Percentiles rank a stretch among this genome's conserved stretches.
Evolutionary conservation across 2,113 vertebrate species (phyloP).

Genomic region (Nothobranchius kuhntae): DNA sequence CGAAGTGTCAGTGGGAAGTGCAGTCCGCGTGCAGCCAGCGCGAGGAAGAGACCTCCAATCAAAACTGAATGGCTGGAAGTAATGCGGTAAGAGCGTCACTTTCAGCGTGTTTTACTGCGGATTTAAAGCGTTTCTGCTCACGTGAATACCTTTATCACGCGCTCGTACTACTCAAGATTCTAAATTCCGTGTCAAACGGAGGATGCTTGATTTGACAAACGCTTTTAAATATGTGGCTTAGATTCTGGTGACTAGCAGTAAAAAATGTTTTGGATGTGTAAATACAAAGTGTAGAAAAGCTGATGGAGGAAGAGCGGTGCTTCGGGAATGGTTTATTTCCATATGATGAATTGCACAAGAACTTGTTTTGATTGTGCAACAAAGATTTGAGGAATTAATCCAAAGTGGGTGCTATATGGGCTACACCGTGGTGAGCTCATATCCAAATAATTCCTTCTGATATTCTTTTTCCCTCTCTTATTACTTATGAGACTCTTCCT

Average conservation of each 20-base stretch:
- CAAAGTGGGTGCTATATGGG: slow-evolving; percentile 8
- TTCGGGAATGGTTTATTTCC: slow-evolving; percentile 22
- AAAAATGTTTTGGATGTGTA: too few relatives aligned
- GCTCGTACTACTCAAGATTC: too few relatives aligned
- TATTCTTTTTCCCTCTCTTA: slow-evolving; percentile 30
- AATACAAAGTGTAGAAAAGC: too few relatives aligned
- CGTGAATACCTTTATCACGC: background rate
- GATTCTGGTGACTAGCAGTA: too few relatives aligned
- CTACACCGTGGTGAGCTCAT: slow-evolving; percentile 39
- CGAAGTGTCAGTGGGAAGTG: slow-evolving; percentile 41
- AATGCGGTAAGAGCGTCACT: slow-evolving; percentile 38
- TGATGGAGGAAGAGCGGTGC: background rate
- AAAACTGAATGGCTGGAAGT: slow-evolving; percentile 19
- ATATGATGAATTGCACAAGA: slow-evolving; percentile 49
- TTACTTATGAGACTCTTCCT: slow-evolving; percentile 63
- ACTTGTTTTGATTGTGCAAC: slow-evolving; percentile 61
- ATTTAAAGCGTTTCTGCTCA: background rate
- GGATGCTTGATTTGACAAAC: background rate
- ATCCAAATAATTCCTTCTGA: slow-evolving; percentile 43
- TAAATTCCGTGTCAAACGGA: too few relatives aligned
- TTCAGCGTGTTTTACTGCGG: background rate
- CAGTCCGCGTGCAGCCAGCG: slow-evolving; percentile 53
- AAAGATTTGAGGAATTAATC: slow-evolving; percentile 48
- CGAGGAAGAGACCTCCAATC: slow-evolving; percentile 25
- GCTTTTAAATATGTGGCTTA: background rate